Percentiles rank a stretch among this genome's conserved stretches.
phyloP scores from a whole-genome alignment of 2,113 vertebrate species.

The Melanerpes aurifrons region DNA sequence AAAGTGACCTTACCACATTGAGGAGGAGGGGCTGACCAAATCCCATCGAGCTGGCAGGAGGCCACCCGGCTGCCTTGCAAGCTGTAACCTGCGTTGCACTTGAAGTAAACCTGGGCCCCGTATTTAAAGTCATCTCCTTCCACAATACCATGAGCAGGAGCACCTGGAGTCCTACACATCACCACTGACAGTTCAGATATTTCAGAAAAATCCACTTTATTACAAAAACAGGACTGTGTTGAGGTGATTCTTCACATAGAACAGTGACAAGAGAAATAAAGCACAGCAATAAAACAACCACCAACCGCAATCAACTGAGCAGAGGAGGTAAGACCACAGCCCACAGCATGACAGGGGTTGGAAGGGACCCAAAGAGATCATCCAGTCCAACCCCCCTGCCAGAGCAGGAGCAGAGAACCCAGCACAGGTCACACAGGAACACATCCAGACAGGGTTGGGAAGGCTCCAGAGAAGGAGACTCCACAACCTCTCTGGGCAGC shows the following conservation, averaged over 20 bases:
- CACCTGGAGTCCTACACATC: conserved; percentile 85
- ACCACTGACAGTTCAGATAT: conserved; percentile 85
- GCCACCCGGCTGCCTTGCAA: conserved; percentile 79
- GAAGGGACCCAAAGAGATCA: too few relatives aligned
- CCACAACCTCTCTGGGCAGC: too few relatives aligned
- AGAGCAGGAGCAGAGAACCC: too few relatives aligned
- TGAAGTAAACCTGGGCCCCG: conserved; percentile 84
- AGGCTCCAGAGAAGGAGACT: too few relatives aligned
- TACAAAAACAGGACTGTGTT: conserved; percentile 76
- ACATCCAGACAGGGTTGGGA: too few relatives aligned
- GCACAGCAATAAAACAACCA: too few relatives aligned
- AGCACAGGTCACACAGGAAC: too few relatives aligned
- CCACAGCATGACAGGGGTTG: too few relatives aligned
- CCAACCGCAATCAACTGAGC: not conserved
- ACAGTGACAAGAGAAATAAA: not conserved
- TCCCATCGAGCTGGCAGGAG: conserved; percentile 85
- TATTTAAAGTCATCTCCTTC: conserved; percentile 86
- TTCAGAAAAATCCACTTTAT: conserved; percentile 81
- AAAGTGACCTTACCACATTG: conserved; percentile 84
- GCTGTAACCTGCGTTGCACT: conserved; percentile 83
- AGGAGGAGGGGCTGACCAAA: conserved; percentile 83
- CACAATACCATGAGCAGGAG: conserved; percentile 83
- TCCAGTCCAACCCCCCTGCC: too few relatives aligned
- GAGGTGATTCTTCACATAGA: conserved; percentile 62
- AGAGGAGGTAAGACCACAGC: conserved; percentile 7